Percentiles rank a stretch among this genome's conserved stretches.
Evolutionary conservation across 2,797 vertebrate species (phyloP).

Genomic region (Borostomias antarcticus): DNA sequence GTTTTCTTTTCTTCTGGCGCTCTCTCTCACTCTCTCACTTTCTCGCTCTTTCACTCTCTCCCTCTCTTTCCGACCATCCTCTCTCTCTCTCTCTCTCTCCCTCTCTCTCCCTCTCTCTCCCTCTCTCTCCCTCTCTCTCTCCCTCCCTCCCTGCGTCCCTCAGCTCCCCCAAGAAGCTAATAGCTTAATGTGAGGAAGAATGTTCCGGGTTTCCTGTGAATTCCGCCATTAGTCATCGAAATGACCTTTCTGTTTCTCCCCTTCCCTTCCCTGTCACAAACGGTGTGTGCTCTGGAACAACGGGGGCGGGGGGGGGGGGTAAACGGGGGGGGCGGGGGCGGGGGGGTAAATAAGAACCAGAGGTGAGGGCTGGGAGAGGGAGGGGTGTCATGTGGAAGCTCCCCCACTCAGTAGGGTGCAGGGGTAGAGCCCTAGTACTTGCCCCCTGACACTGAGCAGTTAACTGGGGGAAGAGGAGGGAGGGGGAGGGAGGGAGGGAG

Average conservation of each 20-base stretch:
- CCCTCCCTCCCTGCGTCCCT: conserved; percentile 56
- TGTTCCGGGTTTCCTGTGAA: conserved; percentile 96
- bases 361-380: conserved; percentile 74
- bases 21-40: neutral
- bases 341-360: conserved; percentile 80
- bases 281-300: conserved; percentile 74
- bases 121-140: conserved; percentile 4
- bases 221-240: conserved; percentile 91
- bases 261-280: conserved; percentile 57
- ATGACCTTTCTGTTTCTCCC: conserved; percentile 83
- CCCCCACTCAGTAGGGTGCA: conserved; percentile 52
- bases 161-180: conserved; percentile 81
- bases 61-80: neutral
- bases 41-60: conserved; percentile 1
- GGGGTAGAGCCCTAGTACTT: conserved; percentile 79
- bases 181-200: conserved; percentile 98
- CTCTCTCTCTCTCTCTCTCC: conserved; percentile 26
- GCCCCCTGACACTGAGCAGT: conserved; percentile 86
- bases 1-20: conserved; percentile 20
- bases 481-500: conserved; percentile 20
- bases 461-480: conserved; percentile 76
- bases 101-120: conserved; percentile 27
- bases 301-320: conserved; percentile 86
- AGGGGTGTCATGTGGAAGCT: conserved; percentile 62
- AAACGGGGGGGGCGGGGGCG: conserved; percentile 74